These are phyloP conservation scores for Platichthys stellatus DNA, from an alignment of 2,113 vertebrate genomes.

Conservation along the genomic window DNA sequence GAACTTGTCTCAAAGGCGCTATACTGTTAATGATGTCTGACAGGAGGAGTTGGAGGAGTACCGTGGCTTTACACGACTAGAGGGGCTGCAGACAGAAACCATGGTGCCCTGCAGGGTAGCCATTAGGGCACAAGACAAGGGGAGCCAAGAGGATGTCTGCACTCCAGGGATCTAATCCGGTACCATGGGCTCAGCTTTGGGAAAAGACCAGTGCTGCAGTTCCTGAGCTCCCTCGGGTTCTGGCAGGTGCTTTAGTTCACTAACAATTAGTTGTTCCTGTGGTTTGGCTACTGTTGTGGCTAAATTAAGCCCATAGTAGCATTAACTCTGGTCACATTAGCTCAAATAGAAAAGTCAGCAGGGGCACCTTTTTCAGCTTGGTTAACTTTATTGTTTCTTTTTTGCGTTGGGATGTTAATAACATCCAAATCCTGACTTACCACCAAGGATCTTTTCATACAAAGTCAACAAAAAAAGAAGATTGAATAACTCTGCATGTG, in stretches of 20 bases:
- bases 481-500: constrained; percentile 56
- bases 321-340: constrained; percentile 80
- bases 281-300: constrained; percentile 81
- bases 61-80: constrained; percentile 42
- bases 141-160: constrained; percentile 65
- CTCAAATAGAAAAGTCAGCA: constrained; percentile 82
- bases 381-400: constrained; percentile 82
- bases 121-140: constrained; percentile 56
- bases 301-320: constrained; percentile 77
- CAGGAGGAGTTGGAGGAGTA: constrained; percentile 30
- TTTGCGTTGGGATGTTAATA: constrained; percentile 72
- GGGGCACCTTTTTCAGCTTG: constrained; percentile 79
- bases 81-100: constrained; percentile 66
- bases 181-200: constrained; percentile 60
- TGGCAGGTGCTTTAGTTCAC: constrained; percentile 79
- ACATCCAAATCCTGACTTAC: constrained; percentile 76
- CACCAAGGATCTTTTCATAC: constrained; percentile 66
- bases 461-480: constrained; percentile 70
- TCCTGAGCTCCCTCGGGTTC: constrained; percentile 75
- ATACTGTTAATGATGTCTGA: constrained; percentile 48
- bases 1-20: background rate
- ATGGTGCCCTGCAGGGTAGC: constrained; percentile 67
- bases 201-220: constrained; percentile 60
- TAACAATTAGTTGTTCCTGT: constrained; percentile 73
- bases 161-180: constrained; percentile 77